Conservation (phyloP, 2,888 invertebrate species). For the Ennomos fuscantarius region DNA sequence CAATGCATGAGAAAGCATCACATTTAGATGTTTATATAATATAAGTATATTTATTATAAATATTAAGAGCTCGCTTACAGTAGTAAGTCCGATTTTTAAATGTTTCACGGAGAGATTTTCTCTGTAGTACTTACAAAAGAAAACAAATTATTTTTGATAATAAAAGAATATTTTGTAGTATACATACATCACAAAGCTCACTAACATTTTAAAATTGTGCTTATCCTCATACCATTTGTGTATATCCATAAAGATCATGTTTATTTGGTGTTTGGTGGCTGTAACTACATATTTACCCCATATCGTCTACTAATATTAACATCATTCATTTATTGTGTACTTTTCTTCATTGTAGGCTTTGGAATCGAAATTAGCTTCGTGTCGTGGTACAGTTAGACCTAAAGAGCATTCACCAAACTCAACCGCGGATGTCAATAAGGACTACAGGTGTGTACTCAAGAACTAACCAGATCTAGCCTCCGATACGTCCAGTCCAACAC, state of each 20-base stretch:
- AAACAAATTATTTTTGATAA: too few relatives aligned
- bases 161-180: neutral
- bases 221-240: conserved; percentile 24
- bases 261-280: conserved; percentile 56
- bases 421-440: conserved; percentile 81
- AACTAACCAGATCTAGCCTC: conserved; percentile 56
- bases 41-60: conserved; percentile 28
- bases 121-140: too few relatives aligned
- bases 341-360: conserved; percentile 87
- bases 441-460: conserved; percentile 85
- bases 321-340: conserved; percentile 78
- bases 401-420: conserved; percentile 82
- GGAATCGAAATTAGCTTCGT: conserved; percentile 89
- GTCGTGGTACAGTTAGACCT: conserved; percentile 85
- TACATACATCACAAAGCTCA: conserved; percentile 16
- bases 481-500: conserved; percentile 33
- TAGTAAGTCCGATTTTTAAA: neutral
- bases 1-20: too few relatives aligned
- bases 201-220: conserved; percentile 1
- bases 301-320: conserved; percentile 78
- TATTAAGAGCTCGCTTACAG: neutral
- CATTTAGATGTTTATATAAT: neutral
- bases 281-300: conserved; percentile 52
- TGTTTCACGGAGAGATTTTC: too few relatives aligned
- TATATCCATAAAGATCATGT: conserved; percentile 21